Percentiles rank a stretch among this genome's conserved stretches.
phyloP scores from a whole-genome alignment of 2,888 invertebrate species.

The Odontocerum albicorne region DNA sequence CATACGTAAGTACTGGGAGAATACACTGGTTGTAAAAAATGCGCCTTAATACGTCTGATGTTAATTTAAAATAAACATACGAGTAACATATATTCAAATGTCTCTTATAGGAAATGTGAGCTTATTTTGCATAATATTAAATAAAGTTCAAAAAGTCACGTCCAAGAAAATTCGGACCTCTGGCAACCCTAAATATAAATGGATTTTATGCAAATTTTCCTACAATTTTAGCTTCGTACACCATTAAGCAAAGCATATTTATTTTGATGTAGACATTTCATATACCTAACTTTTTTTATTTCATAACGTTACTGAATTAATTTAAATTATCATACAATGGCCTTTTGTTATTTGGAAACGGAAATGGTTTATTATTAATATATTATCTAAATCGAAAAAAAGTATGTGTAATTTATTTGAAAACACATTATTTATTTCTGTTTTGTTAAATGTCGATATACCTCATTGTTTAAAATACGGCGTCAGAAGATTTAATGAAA shows the following conservation, averaged over 20 bases:
- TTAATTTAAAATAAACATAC: too few species aligned
- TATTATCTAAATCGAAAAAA: constrained; percentile 4
- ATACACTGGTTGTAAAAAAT: too few species aligned
- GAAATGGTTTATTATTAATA: constrained; percentile 19
- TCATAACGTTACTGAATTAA: constrained; percentile 20
- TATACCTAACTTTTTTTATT: constrained; percentile 18
- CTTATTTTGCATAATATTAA: background rate
- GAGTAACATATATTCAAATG: too few species aligned
- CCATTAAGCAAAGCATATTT: constrained; percentile 19
- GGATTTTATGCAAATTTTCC: constrained; percentile 12
- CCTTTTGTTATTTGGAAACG: constrained; percentile 23
- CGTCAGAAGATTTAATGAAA: too few species aligned
- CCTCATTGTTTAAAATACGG: background rate
- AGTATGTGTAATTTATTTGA: too few species aligned
- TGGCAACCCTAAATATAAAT: constrained; percentile 2
- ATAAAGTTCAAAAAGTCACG: background rate
- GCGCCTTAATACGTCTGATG: too few species aligned
- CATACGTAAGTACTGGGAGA: too few species aligned
- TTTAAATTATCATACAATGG: constrained; percentile 33
- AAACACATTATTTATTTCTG: background rate
- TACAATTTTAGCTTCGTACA: constrained; percentile 13
- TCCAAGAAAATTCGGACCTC: background rate
- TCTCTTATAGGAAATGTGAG: too few species aligned
- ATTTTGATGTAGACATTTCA: constrained; percentile 24
- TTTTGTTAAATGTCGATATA: too few species aligned